Base-by-base conservation (phyloP, 2,888 invertebrate genomes). In the Drosophila cognata region DNA sequence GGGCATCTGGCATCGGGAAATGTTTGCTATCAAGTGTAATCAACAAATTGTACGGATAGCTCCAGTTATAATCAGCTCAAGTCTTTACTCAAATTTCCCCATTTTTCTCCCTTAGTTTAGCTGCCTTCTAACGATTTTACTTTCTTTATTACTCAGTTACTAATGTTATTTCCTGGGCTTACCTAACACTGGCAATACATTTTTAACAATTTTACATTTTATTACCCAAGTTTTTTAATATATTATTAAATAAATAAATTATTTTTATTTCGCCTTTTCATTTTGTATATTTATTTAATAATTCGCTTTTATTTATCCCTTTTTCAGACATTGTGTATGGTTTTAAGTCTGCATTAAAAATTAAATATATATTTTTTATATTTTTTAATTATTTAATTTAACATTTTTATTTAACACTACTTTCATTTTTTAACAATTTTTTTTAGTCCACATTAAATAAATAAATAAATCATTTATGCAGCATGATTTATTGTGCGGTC, bases 21-120 rank as follows among this genome's bases (percentile, higher is more conserved):
- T 68, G 57, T 58, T 60, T 55, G 48, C 69, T 21, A 53, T 69
- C 41, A 55, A 61, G 21, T 43, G 41, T 59, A 71, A 74, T 76
- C 59, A 65, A 43, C 56, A 28, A 58, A 58, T 46, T 58, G 36
- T 48, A 16, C n/a, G 46, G 33, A 48, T 36, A 46, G n/a, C 41
- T 33, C 13, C 71, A 52, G 35, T 52, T 70, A 57, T 35, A 41
- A 46, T 35, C 21, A 46, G 43, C 41, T 48, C 25, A 46, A 53
- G 53, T 41, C 43, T 71, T 10, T 2, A 50, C n/a, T 25, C 16
- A 62, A 21, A 21, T 41, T 25, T 25, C 21, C 0, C 21, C 7
- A 25, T 4, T 16, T 21, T 25, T 25, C 7, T 7, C 4, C 7
- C 13, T 13, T 21, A 1, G 6, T 13, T 46, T 21, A 13, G 21